Base-by-base conservation (phyloP, 2,797 vertebrate species). In the Bryconaethiops microstoma region DNA sequence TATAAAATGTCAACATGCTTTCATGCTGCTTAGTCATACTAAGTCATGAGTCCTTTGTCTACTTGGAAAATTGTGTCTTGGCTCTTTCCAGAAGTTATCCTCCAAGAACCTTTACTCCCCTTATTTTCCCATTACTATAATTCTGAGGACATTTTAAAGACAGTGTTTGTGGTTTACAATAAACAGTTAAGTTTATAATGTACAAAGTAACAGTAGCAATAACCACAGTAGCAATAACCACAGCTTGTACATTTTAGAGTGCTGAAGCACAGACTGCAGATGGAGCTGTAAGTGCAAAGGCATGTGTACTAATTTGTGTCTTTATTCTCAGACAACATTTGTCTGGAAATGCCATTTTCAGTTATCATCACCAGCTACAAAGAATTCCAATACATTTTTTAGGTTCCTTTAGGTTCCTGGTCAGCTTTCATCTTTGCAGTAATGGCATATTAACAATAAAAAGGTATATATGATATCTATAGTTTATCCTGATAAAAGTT, bases 1-100 rank as follows among this genome's bases (percentile, higher is more conserved):
- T 12, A 76, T 57, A 82, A 83, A 19, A 42, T 79, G 13, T 3
- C 54, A 50, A 55, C 70, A 72, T 55, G 19, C 48, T 64, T 52
- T 12, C 21, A 35, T 65, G 67, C 45, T 59, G 39, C 52, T 72
- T 71, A 70, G 71, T 62, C 63, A 62, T 39, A 35, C 29, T 17
- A 6, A 17, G 16, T 19, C 23, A 39, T 62, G 35, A 52, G 10
- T 13, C 71, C 23, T 39, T 54, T 59, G 48, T 77, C 59, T 68
- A 29, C 23, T 40, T 17, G 14, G 13, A 67, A 40, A 69, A 19
- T n/a, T 70, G n/a, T n/a, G 39, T 52, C 35, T 54, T 65, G 45
- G 40, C 13, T 29, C 7, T 52, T 81, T 64, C 52, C 48, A 55
- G 8, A 25, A 60, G 14, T 19, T 62, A 42, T n/a, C n/a, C 13